Conservation (phyloP, 1,140 invertebrate genomes). For the Oppia nitens region DNA sequence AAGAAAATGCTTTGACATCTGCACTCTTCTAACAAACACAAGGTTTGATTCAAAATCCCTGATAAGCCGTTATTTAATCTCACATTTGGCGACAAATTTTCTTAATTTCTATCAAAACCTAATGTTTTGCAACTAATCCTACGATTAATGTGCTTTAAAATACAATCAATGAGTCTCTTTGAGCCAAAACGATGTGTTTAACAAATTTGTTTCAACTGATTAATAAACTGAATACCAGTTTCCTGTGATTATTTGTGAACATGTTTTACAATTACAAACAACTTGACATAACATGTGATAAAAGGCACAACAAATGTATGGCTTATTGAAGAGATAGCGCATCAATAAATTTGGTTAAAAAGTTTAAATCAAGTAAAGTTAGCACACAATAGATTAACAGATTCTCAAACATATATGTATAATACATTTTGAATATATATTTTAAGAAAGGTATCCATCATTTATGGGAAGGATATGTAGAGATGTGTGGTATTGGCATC, state of each 20-base stretch:
- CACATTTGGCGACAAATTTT: background rate
- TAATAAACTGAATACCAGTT: background rate
- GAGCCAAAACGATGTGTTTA: no score
- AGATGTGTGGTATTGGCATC: no score
- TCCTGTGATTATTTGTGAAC: background rate
- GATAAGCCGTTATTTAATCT: background rate
- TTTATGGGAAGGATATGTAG: no score
- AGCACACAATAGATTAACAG: no score
- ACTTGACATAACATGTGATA: background rate
- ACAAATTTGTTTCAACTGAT: no score
- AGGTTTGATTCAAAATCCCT: background rate
- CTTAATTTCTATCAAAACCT: background rate
- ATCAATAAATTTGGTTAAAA: background rate
- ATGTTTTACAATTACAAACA: background rate
- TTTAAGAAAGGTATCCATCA: no score
- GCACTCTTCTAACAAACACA: background rate
- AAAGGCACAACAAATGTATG: background rate
- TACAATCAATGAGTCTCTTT: no score
- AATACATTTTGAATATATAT: no score
- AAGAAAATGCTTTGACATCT: background rate
- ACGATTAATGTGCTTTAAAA: background rate
- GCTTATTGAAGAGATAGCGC: background rate
- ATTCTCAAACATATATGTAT: no score
- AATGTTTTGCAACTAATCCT: background rate
- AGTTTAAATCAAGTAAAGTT: no score